A percentile compares a stretch with the other conserved stretches of the same genome.
phyloP scores from a whole-genome alignment of 2,797 vertebrate species.

The Melanotaenia parkinsoni region DNA sequence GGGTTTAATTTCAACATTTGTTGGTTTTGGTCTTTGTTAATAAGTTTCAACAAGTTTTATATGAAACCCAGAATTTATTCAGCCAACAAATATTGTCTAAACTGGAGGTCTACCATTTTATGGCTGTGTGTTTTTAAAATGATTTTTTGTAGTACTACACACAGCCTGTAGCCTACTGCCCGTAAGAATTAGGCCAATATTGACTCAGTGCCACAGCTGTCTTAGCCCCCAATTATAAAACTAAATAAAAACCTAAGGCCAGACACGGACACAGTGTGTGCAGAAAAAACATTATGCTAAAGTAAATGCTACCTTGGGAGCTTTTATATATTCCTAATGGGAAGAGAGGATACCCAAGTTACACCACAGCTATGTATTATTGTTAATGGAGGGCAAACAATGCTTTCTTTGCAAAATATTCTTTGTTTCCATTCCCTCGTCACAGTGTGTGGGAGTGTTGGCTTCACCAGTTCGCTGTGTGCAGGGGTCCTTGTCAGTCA shows the following conservation, averaged over 20 bases:
- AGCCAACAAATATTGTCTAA: slow-evolving; percentile 45
- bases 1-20: slow-evolving; percentile 17
- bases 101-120: slow-evolving; percentile 52
- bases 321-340: slow-evolving; percentile 28
- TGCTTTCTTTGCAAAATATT: slow-evolving; percentile 15
- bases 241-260: slow-evolving; percentile 42
- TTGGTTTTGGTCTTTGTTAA: slow-evolving; percentile 33
- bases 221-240: slow-evolving; percentile 59
- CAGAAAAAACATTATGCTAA: slow-evolving; percentile 3
- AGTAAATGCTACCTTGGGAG: slow-evolving; percentile 26
- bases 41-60: slow-evolving; percentile 43
- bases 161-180: slow-evolving; percentile 38
- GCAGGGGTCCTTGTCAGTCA: slow-evolving; percentile 59
- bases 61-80: slow-evolving; percentile 36
- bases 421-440: slow-evolving; percentile 13
- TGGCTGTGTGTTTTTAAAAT: slow-evolving; percentile 62
- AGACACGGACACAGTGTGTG: slow-evolving; percentile 40
- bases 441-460: slow-evolving; percentile 24
- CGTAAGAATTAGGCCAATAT: slow-evolving; percentile 46
- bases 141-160: slow-evolving; percentile 56
- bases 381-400: slow-evolving; percentile 31
- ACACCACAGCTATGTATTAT: slow-evolving; percentile 15
- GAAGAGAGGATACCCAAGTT: slow-evolving; percentile 4
- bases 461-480: slow-evolving; percentile 30
- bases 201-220: slow-evolving; percentile 66